These are phyloP conservation scores for Atherinosoma microstoma DNA, from an alignment of 2,797 vertebrate species.

Conservation along the genomic window DNA sequence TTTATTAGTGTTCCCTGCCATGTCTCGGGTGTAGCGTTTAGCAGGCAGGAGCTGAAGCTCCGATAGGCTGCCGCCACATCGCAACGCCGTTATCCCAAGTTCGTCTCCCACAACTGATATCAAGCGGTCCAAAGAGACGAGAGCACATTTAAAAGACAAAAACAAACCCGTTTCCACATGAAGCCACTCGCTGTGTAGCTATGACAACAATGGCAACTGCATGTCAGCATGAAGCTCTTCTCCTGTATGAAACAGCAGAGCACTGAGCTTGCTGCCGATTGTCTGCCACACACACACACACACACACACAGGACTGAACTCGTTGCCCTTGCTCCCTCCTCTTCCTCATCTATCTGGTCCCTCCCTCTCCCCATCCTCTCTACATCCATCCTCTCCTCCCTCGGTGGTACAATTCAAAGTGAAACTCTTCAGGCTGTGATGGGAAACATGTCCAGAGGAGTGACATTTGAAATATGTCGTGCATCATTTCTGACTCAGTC, in stretches of 20 bases:
- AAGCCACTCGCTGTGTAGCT: slow-evolving; percentile 45
- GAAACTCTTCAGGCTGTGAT: slow-evolving; percentile 43
- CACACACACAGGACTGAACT: slow-evolving; percentile 64
- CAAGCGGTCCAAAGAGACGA: slow-evolving; percentile 4
- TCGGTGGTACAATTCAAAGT: slow-evolving; percentile 25
- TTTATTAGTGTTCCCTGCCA: background rate
- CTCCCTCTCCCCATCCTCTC: slow-evolving; percentile 30
- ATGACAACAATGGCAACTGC: slow-evolving; percentile 58
- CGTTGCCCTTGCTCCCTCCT: slow-evolving; percentile 60
- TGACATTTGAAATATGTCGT: background rate
- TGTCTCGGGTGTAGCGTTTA: background rate
- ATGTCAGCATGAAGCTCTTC: slow-evolving; percentile 50
- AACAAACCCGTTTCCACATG: slow-evolving; percentile 35
- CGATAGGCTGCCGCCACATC: background rate
- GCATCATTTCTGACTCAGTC: background rate
- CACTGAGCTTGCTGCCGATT: slow-evolving; percentile 56
- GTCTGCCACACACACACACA: slow-evolving; percentile 22
- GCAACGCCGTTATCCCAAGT: background rate
- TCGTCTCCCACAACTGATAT: background rate
- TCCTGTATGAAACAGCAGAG: slow-evolving; percentile 43
- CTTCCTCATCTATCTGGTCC: slow-evolving; percentile 35
- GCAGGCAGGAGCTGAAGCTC: background rate
- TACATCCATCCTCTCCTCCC: slow-evolving; percentile 30
- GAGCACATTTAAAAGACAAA: slow-evolving; percentile 10
- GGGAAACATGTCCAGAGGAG: background rate